phyloP scores from a whole-genome alignment of 2,113 vertebrate species.

The Bufo bufo region DNA sequence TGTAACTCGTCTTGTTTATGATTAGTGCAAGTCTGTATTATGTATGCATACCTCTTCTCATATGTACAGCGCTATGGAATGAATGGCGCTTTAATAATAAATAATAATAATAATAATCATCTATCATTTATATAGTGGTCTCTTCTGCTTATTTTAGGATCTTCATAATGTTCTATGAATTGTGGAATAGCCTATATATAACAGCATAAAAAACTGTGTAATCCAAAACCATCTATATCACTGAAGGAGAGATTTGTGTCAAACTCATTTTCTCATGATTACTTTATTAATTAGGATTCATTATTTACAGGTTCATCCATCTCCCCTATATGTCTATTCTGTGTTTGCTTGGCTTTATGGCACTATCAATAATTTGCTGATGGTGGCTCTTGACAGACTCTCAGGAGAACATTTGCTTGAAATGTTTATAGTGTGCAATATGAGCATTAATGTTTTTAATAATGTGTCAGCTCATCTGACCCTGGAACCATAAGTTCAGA shows the following conservation, averaged over 20 bases:
- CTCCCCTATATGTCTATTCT: background rate
- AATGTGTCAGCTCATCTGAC: slow-evolving; percentile 23
- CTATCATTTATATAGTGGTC: background rate
- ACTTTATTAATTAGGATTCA: background rate
- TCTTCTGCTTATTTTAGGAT: background rate
- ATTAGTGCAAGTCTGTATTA: no score
- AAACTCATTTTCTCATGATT: background rate
- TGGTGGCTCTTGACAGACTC: background rate
- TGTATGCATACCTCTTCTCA: no score
- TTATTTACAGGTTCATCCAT: background rate
- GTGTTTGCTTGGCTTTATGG: background rate
- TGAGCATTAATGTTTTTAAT: background rate
- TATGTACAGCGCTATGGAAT: no score
- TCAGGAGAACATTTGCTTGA: background rate
- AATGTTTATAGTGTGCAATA: slow-evolving; percentile 21
- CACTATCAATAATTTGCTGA: slow-evolving; percentile 26
- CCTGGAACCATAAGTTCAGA: background rate
- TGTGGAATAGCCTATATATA: no score
- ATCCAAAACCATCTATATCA: background rate
- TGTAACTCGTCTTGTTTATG: no score
- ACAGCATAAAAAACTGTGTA: background rate
- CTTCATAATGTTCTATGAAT: background rate
- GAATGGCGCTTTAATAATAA: no score
- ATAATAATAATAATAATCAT: no score
- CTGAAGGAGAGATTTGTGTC: background rate